A percentile compares a stretch with the other conserved stretches of the same genome.
phyloP scores from a whole-genome alignment of 2,888 invertebrate species.

The Baccha elongata region DNA sequence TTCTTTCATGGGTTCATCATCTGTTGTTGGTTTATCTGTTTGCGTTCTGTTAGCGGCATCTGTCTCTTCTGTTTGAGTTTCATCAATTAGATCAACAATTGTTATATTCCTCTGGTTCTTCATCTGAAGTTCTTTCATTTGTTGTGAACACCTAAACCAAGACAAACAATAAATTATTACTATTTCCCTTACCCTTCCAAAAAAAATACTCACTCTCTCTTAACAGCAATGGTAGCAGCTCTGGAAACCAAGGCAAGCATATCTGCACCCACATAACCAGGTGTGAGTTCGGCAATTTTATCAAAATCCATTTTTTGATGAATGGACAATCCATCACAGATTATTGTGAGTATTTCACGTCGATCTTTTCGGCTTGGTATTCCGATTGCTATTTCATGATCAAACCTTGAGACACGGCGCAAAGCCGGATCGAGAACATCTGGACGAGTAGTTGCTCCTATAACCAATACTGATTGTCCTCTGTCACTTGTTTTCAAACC shows the following conservation, averaged over 20 bases:
- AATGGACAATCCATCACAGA: constrained; percentile 88
- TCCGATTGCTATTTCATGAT: constrained; percentile 95
- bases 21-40: constrained; percentile 5
- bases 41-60: constrained; percentile 7
- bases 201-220: constrained; percentile 82
- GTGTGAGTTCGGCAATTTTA: constrained; percentile 91
- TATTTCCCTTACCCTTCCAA: background rate
- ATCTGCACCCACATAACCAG: constrained; percentile 98
- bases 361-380: constrained; percentile 95
- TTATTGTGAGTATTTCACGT: constrained; percentile 88
- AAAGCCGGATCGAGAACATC: constrained; percentile 96
- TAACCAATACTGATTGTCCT: constrained; percentile 85
- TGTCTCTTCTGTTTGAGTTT: constrained; percentile 75
- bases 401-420: constrained; percentile 95
- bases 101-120: constrained; percentile 79
- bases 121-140: constrained; percentile 78
- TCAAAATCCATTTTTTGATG: constrained; percentile 88
- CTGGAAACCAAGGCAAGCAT: constrained; percentile 92
- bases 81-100: constrained; percentile 81
- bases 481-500: constrained; percentile 82
- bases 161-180: background rate
- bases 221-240: constrained; percentile 94
- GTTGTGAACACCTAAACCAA: constrained; percentile 78
- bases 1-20: constrained; percentile 2
- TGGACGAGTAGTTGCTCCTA: constrained; percentile 98